Base-by-base conservation (phyloP, 2,113 vertebrate species). In the Pedetes capensis region DNA sequence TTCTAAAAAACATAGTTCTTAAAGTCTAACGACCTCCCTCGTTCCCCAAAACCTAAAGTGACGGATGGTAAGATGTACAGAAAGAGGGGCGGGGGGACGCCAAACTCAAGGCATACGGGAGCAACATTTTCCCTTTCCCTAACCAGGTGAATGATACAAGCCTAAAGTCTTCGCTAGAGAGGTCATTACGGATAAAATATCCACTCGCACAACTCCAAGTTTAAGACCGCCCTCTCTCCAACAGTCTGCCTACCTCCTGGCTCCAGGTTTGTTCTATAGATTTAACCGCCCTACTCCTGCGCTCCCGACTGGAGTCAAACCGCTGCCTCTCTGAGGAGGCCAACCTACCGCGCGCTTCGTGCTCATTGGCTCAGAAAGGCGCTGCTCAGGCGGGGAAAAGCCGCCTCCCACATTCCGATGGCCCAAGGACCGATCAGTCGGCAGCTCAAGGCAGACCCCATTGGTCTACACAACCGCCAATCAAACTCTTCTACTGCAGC, bases 271-370 rank as follows among this genome's bases (percentile, higher is more conserved):
- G 64, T 71, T 37, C 86, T 51, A 64, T 55, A 64, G 44, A 51
- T 37, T 51, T 57, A 79, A 72, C 69, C 39, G 89, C 86, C 42
- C 47, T 1, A 92, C 82, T 89, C 89, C 75, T 55, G 61, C 89
- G 32, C 29, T 83, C 74, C 69, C 91, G 37, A 55, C 14, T 68
- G 83, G 94, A 96, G 82, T 89, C 71, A 57, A 76, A 91, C 44
- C 64, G 49, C 53, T 9, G 95, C 51, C 85, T 87, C 71, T 32
- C 0, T 20, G 9, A 78, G 29, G 66, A 95, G 95, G 95, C 97
- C 96, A 92, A 92, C 97, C 97, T 96, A 87, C 87, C 84, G 97
- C 96, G 97, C 97, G 97, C 97, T 96, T 61, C 37, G 20, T 44
- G 53, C 59, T 95, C 89, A 97, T 96, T 97, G 96, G 96, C 91